These are phyloP conservation scores for Alligator sinensis DNA, from an alignment of 2,113 vertebrate species.

Conservation along the genomic window DNA sequence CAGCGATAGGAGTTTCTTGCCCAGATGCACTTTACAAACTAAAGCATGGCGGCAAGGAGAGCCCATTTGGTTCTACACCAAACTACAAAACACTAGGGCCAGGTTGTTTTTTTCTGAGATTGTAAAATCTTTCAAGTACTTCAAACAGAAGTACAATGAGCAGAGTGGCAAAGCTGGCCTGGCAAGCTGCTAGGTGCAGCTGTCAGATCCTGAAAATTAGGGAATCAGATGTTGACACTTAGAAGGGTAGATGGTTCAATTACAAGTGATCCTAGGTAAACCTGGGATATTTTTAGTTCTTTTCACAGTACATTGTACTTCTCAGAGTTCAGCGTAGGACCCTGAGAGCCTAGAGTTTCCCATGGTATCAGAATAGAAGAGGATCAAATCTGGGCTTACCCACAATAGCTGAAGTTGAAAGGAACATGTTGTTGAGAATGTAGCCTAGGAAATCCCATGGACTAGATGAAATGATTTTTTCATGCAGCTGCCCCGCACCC, in stretches of 20 bases:
- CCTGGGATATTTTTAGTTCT: constrained; percentile 80
- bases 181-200: constrained; percentile 76
- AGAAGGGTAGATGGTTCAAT: constrained; percentile 76
- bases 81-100: constrained; percentile 49
- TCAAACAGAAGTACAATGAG: constrained; percentile 62
- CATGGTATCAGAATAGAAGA: constrained; percentile 8
- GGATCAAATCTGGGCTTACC: constrained; percentile 22
- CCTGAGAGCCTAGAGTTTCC: constrained; percentile 30
- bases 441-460: background rate
- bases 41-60: constrained; percentile 22
- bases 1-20: constrained; percentile 40
- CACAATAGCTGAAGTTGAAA: constrained; percentile 7
- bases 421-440: background rate
- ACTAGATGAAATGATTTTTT: background rate
- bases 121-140: constrained; percentile 70
- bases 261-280: constrained; percentile 78
- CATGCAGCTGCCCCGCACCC: background rate
- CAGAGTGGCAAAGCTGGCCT: constrained; percentile 76
- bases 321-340: constrained; percentile 65
- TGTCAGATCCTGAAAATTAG: constrained; percentile 77
- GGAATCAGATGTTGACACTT: constrained; percentile 79
- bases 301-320: constrained; percentile 74
- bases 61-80: constrained; percentile 42
- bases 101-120: constrained; percentile 47
- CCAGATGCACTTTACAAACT: constrained; percentile 27